A percentile compares a stretch with the other conserved stretches of the same genome.
Conservation (phyloP, 53 echinoderm and acorn worm species). For the Henricia sp. region DNA sequence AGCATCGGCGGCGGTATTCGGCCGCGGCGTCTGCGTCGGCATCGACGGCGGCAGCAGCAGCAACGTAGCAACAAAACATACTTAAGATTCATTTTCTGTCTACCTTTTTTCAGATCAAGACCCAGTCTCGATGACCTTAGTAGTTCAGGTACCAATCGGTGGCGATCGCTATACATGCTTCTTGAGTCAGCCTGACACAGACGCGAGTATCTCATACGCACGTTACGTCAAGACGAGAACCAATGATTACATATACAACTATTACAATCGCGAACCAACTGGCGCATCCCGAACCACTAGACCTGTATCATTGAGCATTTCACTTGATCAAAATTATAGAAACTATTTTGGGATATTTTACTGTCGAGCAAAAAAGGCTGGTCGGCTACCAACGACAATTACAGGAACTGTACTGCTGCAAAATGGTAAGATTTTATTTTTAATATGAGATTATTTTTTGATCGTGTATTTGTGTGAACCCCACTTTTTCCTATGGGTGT, state of each 20-base stretch:
- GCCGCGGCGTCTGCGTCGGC: too few relatives aligned
- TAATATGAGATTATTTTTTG: background rate
- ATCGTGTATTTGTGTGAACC: too few relatives aligned
- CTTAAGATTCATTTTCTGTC: too few relatives aligned
- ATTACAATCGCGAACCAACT: background rate
- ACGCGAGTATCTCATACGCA: background rate
- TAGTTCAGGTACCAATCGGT: slow-evolving; percentile 18
- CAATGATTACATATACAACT: background rate
- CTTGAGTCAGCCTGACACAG: slow-evolving; percentile 1
- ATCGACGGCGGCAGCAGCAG: too few relatives aligned
- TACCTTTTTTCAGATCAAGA: slow-evolving; percentile 13
- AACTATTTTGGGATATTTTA: slow-evolving; percentile 51
- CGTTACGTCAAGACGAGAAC: slow-evolving; percentile 37
- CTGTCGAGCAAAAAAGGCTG: slow-evolving; percentile 29
- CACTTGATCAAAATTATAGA: background rate
- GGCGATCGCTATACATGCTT: slow-evolving; percentile 8
- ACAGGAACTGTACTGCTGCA: slow-evolving; percentile 24
- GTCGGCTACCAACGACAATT: slow-evolving; percentile 10
- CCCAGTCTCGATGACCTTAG: slow-evolving; percentile 7
- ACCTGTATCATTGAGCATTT: background rate
- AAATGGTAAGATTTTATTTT: background rate
- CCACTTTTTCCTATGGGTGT: too few relatives aligned
- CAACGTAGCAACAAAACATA: too few relatives aligned
- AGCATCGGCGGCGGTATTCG: too few relatives aligned
- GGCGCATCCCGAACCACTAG: background rate